Evolutionary conservation across 2,888 invertebrate species (phyloP).

Genomic region (Malthinus seriepunctatus): DNA sequence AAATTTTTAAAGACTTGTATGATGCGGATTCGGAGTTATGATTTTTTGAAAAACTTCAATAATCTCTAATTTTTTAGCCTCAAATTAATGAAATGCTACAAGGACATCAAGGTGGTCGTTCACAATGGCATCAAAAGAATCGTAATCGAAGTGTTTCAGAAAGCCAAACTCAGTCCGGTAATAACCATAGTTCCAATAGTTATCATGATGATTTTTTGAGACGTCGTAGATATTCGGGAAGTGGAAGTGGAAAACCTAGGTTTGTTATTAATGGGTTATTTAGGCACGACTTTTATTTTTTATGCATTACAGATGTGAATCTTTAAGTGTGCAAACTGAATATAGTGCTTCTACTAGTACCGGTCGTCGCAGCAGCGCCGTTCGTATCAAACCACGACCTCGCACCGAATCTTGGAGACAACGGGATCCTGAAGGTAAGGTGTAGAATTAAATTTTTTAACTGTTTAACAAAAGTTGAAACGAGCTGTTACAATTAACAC

Average conservation of each 20-base stretch:
- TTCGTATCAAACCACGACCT: conserved; percentile 44
- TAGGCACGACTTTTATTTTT: neutral
- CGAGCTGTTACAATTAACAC: too few species aligned
- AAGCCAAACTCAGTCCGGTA: conserved; percentile 50
- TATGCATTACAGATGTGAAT: conserved; percentile 26
- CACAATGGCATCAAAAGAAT: conserved; percentile 56
- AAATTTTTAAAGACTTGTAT: too few species aligned
- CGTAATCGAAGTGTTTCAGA: conserved; percentile 71
- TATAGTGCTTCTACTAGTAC: conserved; percentile 51
- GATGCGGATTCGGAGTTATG: too few species aligned
- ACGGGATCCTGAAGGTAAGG: conserved; percentile 39
- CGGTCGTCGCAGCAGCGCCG: conserved; percentile 50
- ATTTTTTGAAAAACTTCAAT: neutral
- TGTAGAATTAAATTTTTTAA: too few species aligned
- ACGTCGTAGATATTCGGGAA: conserved; percentile 30
- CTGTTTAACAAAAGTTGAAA: too few species aligned
- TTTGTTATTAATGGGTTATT: conserved; percentile 2
- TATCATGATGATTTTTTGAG: conserved; percentile 29
- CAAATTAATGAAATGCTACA: conserved; percentile 64
- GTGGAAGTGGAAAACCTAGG: conserved; percentile 31
- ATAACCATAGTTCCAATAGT: conserved; percentile 1
- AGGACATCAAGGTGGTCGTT: conserved; percentile 54
- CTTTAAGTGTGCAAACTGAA: conserved; percentile 46
- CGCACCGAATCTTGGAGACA: conserved; percentile 51
- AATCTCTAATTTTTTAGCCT: conserved; percentile 54